These are phyloP conservation scores for Gobio gobio DNA, from an alignment of 2,113 vertebrate species.

Conservation along the genomic window DNA sequence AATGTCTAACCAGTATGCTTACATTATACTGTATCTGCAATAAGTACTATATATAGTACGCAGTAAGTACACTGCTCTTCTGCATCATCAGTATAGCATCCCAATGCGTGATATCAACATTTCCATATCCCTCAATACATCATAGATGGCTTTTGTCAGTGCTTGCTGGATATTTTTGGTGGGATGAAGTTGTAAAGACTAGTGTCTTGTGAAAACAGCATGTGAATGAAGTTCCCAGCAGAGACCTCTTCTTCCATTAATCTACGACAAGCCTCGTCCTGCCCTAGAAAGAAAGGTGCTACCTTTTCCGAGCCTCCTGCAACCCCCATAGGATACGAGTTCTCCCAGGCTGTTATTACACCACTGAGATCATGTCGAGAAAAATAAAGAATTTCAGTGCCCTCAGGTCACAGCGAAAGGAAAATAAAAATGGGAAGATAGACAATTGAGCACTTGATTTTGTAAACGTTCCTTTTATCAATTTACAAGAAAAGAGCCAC, in stretches of 20 bases:
- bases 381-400: slow-evolving; percentile 55
- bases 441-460: not conserved
- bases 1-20: not conserved
- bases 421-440: slow-evolving; percentile 30
- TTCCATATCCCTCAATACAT: slow-evolving; percentile 7
- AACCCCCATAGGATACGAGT: slow-evolving; percentile 56
- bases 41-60: not conserved
- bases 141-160: not conserved
- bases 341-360: slow-evolving; percentile 58
- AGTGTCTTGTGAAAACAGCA: slow-evolving; percentile 15
- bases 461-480: not conserved
- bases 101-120: not conserved
- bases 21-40: not conserved
- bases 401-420: slow-evolving; percentile 46
- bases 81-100: not conserved
- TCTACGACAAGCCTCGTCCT: slow-evolving; percentile 66
- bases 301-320: slow-evolving; percentile 27
- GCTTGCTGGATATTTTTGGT: slow-evolving; percentile 19
- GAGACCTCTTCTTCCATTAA: slow-evolving; percentile 56
- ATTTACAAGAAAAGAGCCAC: not conserved
- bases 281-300: slow-evolving; percentile 47
- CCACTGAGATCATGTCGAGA: slow-evolving; percentile 51
- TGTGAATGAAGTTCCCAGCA: slow-evolving; percentile 32
- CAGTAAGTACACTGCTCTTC: not conserved
- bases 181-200: slow-evolving; percentile 2